A percentile compares a stretch with the other conserved stretches of the same genome.
Evolutionary conservation across 2,888 invertebrate species (phyloP).

Genomic region (Oscheius onirici): DNA sequence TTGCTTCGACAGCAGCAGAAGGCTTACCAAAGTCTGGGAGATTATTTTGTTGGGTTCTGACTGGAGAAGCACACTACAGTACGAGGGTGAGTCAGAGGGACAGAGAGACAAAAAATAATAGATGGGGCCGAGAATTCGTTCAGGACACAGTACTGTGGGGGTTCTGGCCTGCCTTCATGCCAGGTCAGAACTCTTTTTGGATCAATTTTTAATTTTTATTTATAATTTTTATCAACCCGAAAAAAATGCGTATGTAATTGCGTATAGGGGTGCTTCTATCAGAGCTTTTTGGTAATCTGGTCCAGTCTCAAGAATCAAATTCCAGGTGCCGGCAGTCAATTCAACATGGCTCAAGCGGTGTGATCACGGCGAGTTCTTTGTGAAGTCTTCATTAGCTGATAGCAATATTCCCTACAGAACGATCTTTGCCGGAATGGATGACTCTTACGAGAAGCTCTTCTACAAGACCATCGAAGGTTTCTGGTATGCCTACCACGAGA

Average conservation of each 20-base stretch:
- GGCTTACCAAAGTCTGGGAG: neutral
- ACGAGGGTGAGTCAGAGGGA: neutral
- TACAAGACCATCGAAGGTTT: conserved; percentile 54
- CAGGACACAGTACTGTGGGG: too few relatives aligned
- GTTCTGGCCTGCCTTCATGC: too few relatives aligned
- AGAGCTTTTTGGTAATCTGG: too few relatives aligned
- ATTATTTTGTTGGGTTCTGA: neutral
- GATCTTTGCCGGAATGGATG: conserved; percentile 42
- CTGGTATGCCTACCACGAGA: conserved; percentile 42
- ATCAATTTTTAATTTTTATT: too few relatives aligned
- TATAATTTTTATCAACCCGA: too few relatives aligned
- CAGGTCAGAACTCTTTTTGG: too few relatives aligned
- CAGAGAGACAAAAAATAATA: too few relatives aligned
- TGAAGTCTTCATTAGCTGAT: conserved; percentile 41
- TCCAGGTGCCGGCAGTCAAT: conserved; percentile 44
- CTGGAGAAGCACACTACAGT: neutral
- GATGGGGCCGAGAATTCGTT: too few relatives aligned
- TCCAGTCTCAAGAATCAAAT: too few relatives aligned
- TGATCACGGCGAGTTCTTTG: conserved; percentile 51
- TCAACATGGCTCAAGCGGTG: conserved; percentile 52
- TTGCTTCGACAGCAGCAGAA: neutral
- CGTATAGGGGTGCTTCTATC: too few relatives aligned
- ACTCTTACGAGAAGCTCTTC: conserved; percentile 54
- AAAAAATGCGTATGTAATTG: too few relatives aligned
- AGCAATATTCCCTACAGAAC: conserved; percentile 43